Conservation (phyloP, 1,140 invertebrate species). For the Trichoplusia ni region DNA sequence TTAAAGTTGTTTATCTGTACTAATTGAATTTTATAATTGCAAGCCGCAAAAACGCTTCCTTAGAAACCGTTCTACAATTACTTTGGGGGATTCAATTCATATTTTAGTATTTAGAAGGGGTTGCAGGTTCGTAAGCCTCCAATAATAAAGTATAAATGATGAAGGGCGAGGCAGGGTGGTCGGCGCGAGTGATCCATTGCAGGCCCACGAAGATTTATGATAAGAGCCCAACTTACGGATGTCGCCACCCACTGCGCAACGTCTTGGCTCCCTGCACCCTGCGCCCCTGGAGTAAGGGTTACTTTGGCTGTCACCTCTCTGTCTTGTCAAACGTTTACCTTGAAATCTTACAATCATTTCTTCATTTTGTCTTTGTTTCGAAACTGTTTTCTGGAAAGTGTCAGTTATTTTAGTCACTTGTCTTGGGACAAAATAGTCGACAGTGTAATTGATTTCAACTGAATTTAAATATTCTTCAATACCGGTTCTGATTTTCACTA, state of each 20-base stretch:
- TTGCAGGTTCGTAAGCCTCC: slow-evolving; percentile 41
- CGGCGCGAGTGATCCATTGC: slow-evolving; percentile 41
- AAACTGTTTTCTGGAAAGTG: too few species aligned
- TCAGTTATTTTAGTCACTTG: too few species aligned
- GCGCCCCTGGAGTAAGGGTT: not conserved
- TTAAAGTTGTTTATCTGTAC: not conserved
- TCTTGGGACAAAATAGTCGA: too few species aligned
- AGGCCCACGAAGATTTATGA: slow-evolving; percentile 52
- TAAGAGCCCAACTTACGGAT: slow-evolving; percentile 55
- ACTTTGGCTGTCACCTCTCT: not conserved
- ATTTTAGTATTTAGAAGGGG: slow-evolving; percentile 30
- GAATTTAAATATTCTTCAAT: not conserved
- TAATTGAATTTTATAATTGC: not conserved
- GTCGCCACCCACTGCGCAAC: slow-evolving; percentile 48
- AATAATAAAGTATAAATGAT: slow-evolving; percentile 59
- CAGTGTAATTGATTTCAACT: too few species aligned
- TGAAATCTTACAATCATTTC: too few species aligned
- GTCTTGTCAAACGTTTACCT: not conserved
- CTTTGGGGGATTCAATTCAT: not conserved
- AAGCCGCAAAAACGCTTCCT: too few species aligned
- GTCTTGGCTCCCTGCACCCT: slow-evolving; percentile 7
- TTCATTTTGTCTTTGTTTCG: too few species aligned
- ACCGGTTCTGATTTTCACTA: too few species aligned
- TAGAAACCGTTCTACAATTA: too few species aligned
- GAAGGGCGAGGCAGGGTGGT: slow-evolving; percentile 38